Percentiles rank a stretch among this genome's conserved stretches.
These are phyloP conservation scores for Candidula unifasciata DNA, from an alignment of 2,888 invertebrate species.

Conservation along the genomic window DNA sequence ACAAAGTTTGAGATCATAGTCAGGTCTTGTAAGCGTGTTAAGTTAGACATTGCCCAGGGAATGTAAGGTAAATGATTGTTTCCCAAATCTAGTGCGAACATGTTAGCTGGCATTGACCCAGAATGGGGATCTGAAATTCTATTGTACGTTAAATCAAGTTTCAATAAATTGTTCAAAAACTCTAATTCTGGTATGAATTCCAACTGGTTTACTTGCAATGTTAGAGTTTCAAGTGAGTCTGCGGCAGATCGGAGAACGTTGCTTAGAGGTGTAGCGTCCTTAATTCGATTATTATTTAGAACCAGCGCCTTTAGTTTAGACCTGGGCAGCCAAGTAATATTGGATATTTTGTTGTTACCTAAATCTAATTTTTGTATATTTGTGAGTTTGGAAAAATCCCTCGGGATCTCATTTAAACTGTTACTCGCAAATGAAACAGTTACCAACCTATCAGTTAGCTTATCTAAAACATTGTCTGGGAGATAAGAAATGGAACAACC, in stretches of 20 bases:
- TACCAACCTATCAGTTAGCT: not conserved
- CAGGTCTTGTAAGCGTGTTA: not conserved
- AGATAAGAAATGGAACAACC: not conserved
- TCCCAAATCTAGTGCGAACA: not conserved
- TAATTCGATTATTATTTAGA: not conserved
- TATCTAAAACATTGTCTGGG: not conserved
- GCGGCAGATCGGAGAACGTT: not conserved
- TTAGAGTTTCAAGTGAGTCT: not conserved
- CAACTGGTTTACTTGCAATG: not conserved
- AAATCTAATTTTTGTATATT: not conserved
- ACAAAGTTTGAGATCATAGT: not conserved
- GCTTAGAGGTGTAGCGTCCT: not conserved
- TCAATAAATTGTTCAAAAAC: not conserved
- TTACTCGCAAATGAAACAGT: not conserved
- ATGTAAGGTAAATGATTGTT: not conserved
- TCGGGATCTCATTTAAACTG: not conserved
- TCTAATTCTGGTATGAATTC: not conserved
- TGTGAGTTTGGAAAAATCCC: not conserved
- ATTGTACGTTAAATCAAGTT: not conserved
- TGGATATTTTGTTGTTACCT: not conserved
- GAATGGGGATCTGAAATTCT: not conserved
- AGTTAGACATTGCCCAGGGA: not conserved
- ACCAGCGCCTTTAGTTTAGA: not conserved
- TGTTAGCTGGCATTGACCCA: not conserved
- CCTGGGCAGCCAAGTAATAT: not conserved